These are phyloP conservation scores for Phalera bucephala DNA, from an alignment of 2,888 invertebrate genomes.

Conservation along the genomic window DNA sequence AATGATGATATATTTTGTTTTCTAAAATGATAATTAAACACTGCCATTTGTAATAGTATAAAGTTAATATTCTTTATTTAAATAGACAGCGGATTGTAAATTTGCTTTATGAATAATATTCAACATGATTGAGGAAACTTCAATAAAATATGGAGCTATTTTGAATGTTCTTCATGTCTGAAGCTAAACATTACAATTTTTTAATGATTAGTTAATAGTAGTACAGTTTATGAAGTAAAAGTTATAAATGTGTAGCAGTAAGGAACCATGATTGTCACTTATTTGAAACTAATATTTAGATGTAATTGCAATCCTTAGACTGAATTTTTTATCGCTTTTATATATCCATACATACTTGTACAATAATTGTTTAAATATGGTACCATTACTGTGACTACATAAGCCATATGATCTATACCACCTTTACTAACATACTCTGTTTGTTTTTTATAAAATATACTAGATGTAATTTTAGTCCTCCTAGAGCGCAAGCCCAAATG, in stretches of 20 bases:
- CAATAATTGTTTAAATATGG: slow-evolving; percentile 3
- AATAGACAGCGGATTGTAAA: not conserved
- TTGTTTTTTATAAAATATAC: too few relatives aligned
- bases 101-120: not conserved
- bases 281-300: slow-evolving; percentile 15
- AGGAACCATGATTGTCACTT: slow-evolving; percentile 23
- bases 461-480: too few relatives aligned
- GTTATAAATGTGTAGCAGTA: slow-evolving; percentile 7
- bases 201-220: not conserved
- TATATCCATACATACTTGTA: too few relatives aligned
- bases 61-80: not conserved
- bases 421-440: too few relatives aligned
- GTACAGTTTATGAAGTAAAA: not conserved
- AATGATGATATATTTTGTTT: slow-evolving; percentile 5
- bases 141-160: not conserved
- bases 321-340: slow-evolving; percentile 24
- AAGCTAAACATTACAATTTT: not conserved
- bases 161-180: not conserved
- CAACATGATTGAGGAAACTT: slow-evolving; percentile 1
- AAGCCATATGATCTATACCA: slow-evolving; percentile 4
- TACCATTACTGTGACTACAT: slow-evolving; percentile 2
- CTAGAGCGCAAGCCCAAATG: too few relatives aligned
- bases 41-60: not conserved
- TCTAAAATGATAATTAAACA: not conserved
- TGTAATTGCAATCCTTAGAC: slow-evolving; percentile 28